These are phyloP conservation scores for Parnassius smintheus DNA, from an alignment of 2,888 invertebrate genomes.

Conservation along the genomic window DNA sequence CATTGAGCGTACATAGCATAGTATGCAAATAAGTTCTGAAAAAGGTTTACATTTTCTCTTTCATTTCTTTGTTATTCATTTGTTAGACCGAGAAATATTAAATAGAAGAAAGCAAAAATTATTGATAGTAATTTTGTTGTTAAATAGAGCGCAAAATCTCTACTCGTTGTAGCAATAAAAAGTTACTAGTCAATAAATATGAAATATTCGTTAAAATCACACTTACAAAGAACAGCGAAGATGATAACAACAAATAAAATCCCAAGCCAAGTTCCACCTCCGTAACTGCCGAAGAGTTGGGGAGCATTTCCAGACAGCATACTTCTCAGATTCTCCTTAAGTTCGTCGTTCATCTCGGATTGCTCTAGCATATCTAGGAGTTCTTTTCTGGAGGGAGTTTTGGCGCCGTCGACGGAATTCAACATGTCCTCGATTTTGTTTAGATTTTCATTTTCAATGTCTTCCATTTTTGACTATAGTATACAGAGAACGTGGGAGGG, in stretches of 20 bases:
- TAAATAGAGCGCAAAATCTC: no score
- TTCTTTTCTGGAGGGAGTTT: conserved; percentile 76
- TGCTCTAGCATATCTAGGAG: conserved; percentile 81
- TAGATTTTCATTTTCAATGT: conserved; percentile 37
- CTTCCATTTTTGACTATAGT: conserved; percentile 38
- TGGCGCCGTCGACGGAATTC: conserved; percentile 55
- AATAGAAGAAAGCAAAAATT: no score
- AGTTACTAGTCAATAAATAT: no score
- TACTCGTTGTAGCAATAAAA: no score
- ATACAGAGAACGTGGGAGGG: not conserved
- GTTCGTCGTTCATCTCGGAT: conserved; percentile 82
- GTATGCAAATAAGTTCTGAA: no score
- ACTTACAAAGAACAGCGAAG: conserved; percentile 62
- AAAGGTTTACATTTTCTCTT: no score
- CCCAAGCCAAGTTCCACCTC: conserved; percentile 49
- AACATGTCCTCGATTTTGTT: conserved; percentile 52
- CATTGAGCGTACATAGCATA: no score
- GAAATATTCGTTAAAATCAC: conserved; percentile 13
- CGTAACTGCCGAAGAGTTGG: conserved; percentile 54
- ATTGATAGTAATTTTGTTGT: no score
- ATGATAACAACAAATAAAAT: conserved; percentile 56
- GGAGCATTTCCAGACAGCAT: conserved; percentile 72
- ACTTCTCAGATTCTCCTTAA: conserved; percentile 79
- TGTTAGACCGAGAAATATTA: no score
- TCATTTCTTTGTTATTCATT: no score